Percentiles rank a stretch among this genome's conserved stretches.
phyloP scores from a whole-genome alignment of 2,888 invertebrate genomes.

The Norana najaformis region DNA sequence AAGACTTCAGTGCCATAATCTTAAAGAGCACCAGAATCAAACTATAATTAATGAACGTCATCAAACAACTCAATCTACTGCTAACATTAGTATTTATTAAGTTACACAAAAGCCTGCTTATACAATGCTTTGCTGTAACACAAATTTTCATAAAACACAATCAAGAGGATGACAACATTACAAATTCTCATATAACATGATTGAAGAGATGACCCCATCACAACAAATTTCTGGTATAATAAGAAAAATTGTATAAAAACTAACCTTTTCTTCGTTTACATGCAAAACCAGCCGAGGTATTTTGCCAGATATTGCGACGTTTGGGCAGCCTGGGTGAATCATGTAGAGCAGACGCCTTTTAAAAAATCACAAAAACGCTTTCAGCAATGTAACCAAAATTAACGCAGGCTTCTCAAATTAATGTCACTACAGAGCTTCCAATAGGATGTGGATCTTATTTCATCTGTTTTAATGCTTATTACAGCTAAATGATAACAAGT shows the following conservation, averaged over 20 bases:
- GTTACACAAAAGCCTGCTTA: not conserved
- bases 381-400: not conserved
- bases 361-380: conserved; percentile 34
- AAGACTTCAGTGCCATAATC: conserved; percentile 25
- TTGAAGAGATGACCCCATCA: not conserved
- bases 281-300: conserved; percentile 85
- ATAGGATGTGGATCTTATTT: no score
- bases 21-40: not conserved
- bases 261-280: conserved; percentile 87
- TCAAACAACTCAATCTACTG: not conserved
- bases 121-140: not conserved
- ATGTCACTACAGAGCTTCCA: not conserved
- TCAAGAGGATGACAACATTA: not conserved
- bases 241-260: not conserved
- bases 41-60: not conserved
- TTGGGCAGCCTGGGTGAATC: conserved; percentile 83
- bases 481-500: no score
- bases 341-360: conserved; percentile 77
- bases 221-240: not conserved
- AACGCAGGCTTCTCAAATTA: not conserved
- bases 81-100: not conserved
- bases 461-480: not conserved
- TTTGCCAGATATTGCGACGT: conserved; percentile 79
- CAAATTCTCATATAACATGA: not conserved
- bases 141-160: not conserved